Evolutionary conservation across 2,888 invertebrate species (phyloP).

Genomic region (Mythimna impura): DNA sequence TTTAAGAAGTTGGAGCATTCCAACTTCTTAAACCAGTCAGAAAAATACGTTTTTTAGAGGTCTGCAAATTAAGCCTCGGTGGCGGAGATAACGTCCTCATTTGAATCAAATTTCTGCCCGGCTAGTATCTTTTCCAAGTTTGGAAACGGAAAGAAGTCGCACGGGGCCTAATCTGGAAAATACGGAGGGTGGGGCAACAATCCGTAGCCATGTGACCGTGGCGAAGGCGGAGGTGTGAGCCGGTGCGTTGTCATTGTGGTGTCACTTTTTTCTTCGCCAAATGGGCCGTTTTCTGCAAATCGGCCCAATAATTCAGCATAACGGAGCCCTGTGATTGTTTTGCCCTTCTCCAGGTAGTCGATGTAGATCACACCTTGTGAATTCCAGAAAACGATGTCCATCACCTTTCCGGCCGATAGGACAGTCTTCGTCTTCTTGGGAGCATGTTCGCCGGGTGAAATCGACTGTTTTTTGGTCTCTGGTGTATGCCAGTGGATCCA

Average conservation of each 20-base stretch:
- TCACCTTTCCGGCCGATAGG: no score
- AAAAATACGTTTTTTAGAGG: slow-evolving; percentile 22
- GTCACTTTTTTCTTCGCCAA: no score
- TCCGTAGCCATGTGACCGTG: slow-evolving; percentile 32
- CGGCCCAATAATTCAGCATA: not conserved
- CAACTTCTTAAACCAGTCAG: slow-evolving; percentile 25
- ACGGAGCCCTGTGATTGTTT: slow-evolving; percentile 35
- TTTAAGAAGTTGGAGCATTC: no score
- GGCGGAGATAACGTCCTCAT: slow-evolving; percentile 19
- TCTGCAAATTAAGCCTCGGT: not conserved
- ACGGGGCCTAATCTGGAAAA: slow-evolving; percentile 34
- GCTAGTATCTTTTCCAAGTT: slow-evolving; percentile 36
- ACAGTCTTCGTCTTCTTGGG: not conserved
- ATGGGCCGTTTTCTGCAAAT: no score
- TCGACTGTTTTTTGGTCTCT: no score
- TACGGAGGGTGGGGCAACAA: slow-evolving; percentile 36
- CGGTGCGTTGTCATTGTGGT: slow-evolving; percentile 37
- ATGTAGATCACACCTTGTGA: no score
- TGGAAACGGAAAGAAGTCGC: not conserved
- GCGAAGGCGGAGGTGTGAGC: slow-evolving; percentile 18
- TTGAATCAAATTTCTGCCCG: slow-evolving; percentile 27
- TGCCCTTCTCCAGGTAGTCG: slow-evolving; percentile 52
- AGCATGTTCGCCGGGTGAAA: no score
- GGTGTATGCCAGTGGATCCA: no score
- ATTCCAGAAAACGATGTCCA: no score